Evolutionary conservation across 2,113 vertebrate genomes (phyloP), one percentile per base, ranked within the genome.

Genomic region (Hiodon tergisus): DNA sequence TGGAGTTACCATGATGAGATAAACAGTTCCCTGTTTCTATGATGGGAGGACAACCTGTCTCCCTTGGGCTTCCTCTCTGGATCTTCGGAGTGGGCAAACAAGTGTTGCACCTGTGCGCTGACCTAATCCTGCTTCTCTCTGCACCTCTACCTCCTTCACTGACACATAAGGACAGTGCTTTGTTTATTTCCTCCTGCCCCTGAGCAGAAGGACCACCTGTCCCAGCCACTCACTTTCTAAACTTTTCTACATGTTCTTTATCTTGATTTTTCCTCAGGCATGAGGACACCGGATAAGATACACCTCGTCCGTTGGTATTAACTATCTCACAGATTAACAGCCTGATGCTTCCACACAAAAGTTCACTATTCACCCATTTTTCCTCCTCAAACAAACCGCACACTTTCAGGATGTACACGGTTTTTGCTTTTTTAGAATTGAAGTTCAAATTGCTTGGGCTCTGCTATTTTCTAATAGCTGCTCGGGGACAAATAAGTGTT

Each of bases 321-420:
- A 7, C 62, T 71, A 17, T 51, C 71, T 70, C 47, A 4, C 60
- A 70, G 71, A 63, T 65, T 69, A 69, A 67, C 72, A 59, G 69
- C 75, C 46, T 78, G 77, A 77, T 72, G 77, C 51, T 72, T 74
- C 59, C 61, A 77, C 55, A 47, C 59, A 66, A 31, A 5, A 17
- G 60, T 14, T 50, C 67, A 55, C 9, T 3, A 13, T 31, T 7
- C 51, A 16, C 7, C 60, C 4, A n/a, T 50, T 5, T 9, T 17
- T 50, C 55, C 6, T 16, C 2, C 51, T 52, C 68, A 17, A 8
- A 10, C 13, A 10, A 10, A 14, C 59, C 0, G 6, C 59, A 4
- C 59, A 4, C 59, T 31, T 31, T 31, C 31, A 31, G 31, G 31
- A 31, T 31, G 31, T 31, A 31, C 31, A 31, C 31, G 31, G 31